Evolutionary conservation across 2,797 vertebrate genomes (phyloP).

Genomic region (Sardinella longiceps): DNA sequence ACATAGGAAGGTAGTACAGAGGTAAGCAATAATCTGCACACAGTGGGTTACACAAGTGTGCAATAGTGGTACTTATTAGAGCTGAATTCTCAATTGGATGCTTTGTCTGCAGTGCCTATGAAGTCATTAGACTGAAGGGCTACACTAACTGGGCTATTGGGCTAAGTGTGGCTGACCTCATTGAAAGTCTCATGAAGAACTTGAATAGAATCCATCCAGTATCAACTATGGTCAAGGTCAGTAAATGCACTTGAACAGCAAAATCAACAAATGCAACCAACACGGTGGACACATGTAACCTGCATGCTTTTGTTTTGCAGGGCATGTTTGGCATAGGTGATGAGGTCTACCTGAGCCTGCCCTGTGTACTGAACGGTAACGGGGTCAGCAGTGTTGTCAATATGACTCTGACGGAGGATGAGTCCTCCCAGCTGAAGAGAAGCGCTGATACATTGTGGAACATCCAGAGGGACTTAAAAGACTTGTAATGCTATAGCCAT

Average conservation of each 20-base stretch:
- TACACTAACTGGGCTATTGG: slow-evolving; percentile 99
- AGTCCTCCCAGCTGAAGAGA: slow-evolving; percentile 87
- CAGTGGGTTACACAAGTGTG: background rate
- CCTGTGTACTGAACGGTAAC: slow-evolving; percentile 81
- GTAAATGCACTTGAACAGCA: background rate
- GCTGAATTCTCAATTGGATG: background rate
- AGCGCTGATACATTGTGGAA: slow-evolving; percentile 91
- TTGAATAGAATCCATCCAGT: slow-evolving; percentile 88
- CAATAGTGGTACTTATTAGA: background rate
- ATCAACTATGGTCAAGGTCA: slow-evolving; percentile 95
- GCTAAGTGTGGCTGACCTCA: slow-evolving; percentile 90
- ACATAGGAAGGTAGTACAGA: slow-evolving; percentile 93
- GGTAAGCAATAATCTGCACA: slow-evolving; percentile 68
- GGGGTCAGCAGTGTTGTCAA: slow-evolving; percentile 90
- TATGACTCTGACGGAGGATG: slow-evolving; percentile 87
- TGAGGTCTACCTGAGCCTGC: slow-evolving; percentile 94
- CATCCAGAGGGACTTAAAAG: slow-evolving; percentile 94
- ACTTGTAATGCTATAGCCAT: slow-evolving; percentile 76
- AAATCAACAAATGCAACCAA: too few relatives aligned
- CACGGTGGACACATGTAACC: background rate
- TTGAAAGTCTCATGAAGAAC: slow-evolving; percentile 91
- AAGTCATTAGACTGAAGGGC: slow-evolving; percentile 95
- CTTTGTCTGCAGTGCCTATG: slow-evolving; percentile 83
- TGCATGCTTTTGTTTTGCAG: slow-evolving; percentile 62
- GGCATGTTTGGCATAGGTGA: slow-evolving; percentile 93